phyloP scores from a whole-genome alignment of 2,797 vertebrate species.

The Peromyscus nudipes region DNA sequence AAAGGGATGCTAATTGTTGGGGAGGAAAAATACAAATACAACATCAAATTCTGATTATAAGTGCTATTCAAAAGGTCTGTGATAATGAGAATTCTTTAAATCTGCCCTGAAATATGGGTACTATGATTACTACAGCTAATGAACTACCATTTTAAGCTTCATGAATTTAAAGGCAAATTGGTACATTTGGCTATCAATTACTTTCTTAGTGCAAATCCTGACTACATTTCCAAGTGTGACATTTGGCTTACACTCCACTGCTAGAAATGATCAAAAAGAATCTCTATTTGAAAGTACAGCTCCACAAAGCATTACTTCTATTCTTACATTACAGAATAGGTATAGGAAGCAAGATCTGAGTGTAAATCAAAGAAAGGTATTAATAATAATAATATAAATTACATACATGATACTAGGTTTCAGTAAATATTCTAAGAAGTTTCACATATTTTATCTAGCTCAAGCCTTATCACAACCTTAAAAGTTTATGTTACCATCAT shows the following conservation, averaged over 20 bases:
- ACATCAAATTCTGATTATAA: not conserved
- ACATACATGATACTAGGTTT: not conserved
- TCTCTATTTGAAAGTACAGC: not conserved
- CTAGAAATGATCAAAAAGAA: not conserved
- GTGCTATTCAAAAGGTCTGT: not conserved
- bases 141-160: not conserved
- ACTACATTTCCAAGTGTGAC: conserved; percentile 12
- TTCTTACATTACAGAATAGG: not conserved
- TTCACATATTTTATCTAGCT: not conserved
- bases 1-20: not conserved
- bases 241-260: not conserved
- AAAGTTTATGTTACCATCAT: not conserved
- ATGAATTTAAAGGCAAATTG: conserved; percentile 27
- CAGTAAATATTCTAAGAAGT: not conserved
- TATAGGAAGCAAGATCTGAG: not conserved
- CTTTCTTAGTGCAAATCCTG: not conserved
- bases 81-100: not conserved
- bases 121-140: conserved; percentile 4
- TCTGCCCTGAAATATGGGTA: not conserved
- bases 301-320: conserved; percentile 21
- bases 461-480: not conserved
- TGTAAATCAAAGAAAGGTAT: not conserved
- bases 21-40: not conserved
- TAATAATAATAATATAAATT: conserved; percentile 14
- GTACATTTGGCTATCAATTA: conserved; percentile 9